Percentiles rank a stretch among this genome's conserved stretches.
phyloP scores from a whole-genome alignment of 1,140 invertebrate genomes.

The Dendrolimus kikuchii region DNA sequence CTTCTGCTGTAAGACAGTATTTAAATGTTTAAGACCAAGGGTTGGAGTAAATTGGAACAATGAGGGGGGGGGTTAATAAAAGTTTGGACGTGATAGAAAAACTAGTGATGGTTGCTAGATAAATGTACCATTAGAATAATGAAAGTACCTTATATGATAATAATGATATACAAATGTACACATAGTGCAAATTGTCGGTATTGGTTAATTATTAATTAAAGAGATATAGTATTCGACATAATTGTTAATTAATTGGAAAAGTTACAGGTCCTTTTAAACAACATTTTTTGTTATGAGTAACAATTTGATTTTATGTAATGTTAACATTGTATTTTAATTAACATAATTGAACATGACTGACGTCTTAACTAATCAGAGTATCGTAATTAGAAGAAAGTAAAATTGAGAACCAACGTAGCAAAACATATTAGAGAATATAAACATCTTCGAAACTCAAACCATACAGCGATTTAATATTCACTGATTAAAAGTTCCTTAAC shows the following conservation, averaged over 20 bases:
- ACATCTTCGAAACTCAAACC: constrained; percentile 12
- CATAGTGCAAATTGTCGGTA: constrained; percentile 29
- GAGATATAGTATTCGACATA: constrained; percentile 14
- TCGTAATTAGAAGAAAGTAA: no score
- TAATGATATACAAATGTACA: constrained; percentile 12
- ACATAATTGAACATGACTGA: no score
- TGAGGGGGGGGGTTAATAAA: not conserved
- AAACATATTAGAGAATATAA: constrained; percentile 1
- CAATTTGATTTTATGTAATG: no score
- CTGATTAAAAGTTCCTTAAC: constrained; percentile 12
- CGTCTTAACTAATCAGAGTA: no score
- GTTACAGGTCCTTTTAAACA: constrained; percentile 5
- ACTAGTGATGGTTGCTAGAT: not conserved
- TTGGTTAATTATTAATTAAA: constrained; percentile 12
- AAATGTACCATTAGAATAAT: constrained; percentile 1
- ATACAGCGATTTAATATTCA: constrained; percentile 9
- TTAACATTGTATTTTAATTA: no score
- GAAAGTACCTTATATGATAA: constrained; percentile 11
- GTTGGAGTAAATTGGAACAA: not conserved
- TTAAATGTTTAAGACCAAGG: constrained; percentile 6
- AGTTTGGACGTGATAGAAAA: not conserved
- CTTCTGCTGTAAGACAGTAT: constrained; percentile 5
- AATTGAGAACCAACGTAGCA: no score
- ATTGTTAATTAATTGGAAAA: not conserved
- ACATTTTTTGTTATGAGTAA: constrained; percentile 12